Conservation (phyloP, 2,113 vertebrate genomes). For the Meriones unguiculatus region DNA sequence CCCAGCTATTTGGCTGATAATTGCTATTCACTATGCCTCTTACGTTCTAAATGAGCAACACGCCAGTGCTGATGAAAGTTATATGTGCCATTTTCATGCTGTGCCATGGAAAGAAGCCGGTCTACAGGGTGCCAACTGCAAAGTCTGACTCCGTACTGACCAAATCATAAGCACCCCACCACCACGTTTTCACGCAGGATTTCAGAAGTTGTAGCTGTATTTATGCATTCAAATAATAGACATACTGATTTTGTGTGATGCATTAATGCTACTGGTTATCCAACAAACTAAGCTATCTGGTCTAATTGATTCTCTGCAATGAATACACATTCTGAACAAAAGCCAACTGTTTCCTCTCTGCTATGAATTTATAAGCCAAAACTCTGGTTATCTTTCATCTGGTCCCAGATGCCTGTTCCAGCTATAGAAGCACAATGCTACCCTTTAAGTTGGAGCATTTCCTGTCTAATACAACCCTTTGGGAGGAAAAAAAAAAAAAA, state of each 20-base stretch:
- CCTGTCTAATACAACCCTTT: conserved; percentile 47
- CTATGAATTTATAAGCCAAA: conserved; percentile 55
- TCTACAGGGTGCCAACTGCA: conserved; percentile 35
- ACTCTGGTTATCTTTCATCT: conserved; percentile 54
- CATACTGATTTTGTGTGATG: conserved; percentile 23
- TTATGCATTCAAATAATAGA: conserved; percentile 51
- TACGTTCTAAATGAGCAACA: conserved; percentile 73
- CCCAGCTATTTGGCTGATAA: conserved; percentile 76
- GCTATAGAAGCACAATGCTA: conserved; percentile 27
- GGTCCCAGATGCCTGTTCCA: conserved; percentile 62
- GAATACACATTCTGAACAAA: conserved; percentile 50
- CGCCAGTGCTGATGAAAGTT: conserved; percentile 59
- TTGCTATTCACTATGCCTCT: conserved; percentile 66
- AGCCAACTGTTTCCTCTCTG: conserved; percentile 44
- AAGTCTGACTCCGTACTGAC: conserved; percentile 38
- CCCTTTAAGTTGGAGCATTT: conserved; percentile 59
- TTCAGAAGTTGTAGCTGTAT: conserved; percentile 58
- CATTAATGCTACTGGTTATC: conserved; percentile 45
- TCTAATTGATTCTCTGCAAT: conserved; percentile 44
- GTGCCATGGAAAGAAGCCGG: conserved; percentile 61
- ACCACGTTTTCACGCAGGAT: background rate
- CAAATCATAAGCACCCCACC: background rate
- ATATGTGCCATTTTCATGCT: conserved; percentile 58
- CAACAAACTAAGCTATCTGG: conserved; percentile 39
- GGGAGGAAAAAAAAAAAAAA: conserved; percentile 39